Evolutionary conservation across 1,140 invertebrate genomes (phyloP).

Genomic region (Aphidius ervi): DNA sequence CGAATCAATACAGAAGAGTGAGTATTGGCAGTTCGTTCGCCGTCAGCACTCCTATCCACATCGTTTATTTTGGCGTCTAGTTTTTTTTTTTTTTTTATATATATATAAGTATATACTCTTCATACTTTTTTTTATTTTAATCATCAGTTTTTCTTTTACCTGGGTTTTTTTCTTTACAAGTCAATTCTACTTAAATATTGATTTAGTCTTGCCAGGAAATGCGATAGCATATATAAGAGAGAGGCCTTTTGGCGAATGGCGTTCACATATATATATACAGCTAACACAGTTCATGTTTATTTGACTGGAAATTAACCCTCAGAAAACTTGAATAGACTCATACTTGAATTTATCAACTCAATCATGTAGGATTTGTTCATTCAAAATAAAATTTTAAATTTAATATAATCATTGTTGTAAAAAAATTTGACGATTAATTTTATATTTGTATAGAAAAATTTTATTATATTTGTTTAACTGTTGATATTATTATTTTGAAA

Average conservation of each 20-base stretch:
- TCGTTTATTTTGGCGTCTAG: no score
- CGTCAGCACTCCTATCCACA: no score
- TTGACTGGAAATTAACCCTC: conserved; percentile 43
- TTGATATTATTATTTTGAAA: no score
- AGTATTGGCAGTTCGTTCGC: no score
- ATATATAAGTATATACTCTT: no score
- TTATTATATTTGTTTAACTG: no score
- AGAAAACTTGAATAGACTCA: conserved; percentile 38
- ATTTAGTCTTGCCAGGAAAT: conserved; percentile 31
- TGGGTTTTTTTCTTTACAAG: not conserved
- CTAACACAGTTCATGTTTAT: conserved; percentile 38
- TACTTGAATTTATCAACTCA: conserved; percentile 16
- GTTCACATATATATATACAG: conserved; percentile 10
- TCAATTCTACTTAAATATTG: conserved; percentile 36
- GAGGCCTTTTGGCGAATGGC: conserved; percentile 1
- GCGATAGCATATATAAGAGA: not conserved
- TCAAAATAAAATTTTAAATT: no score
- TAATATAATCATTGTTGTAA: no score
- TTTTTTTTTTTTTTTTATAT: no score
- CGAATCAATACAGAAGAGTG: no score
- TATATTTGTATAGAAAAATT: no score
- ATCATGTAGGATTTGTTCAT: not conserved
- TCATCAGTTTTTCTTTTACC: not conserved
- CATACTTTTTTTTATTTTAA: not conserved
- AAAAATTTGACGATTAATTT: no score